Evolutionary conservation across 2,113 vertebrate genomes (phyloP), one percentile per base, ranked within the genome.

Genomic region (Symphodus melops): DNA sequence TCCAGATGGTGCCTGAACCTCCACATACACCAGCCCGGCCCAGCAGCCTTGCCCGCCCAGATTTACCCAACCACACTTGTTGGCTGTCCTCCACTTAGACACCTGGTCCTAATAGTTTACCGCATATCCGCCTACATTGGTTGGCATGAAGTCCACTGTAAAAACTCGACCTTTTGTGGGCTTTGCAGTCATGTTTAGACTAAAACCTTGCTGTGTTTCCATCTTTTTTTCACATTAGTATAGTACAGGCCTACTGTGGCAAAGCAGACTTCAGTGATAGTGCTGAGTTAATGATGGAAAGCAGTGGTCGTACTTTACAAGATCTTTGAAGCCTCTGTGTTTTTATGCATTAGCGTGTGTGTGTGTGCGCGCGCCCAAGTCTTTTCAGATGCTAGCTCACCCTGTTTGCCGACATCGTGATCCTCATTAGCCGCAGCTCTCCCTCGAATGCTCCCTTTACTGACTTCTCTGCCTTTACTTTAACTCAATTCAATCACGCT

Each of bases 401-500:
- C 57, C 44, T 51, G 59, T 73, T 61, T 65, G 76, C 84, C 60
- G 59, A 80, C 74, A 87, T 82, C 16, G 72, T 90, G 87, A 86
- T 80, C 72, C 84, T 92, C 72, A 89, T 90, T 90, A 88, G 69
- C 55, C 8, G 14, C 33, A 67, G 42, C 62, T 37, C 62, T 55
- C 28, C 54, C 41, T 67, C 48, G 0, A 37, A 33, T 42, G 19
- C 66, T 52, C 13, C 16, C 39, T 57, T 57, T 20, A 10, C 72
- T 46, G 56, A 41, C 33, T 62, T 65, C 28, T 33, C 59, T 33
- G 46, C 57, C 65, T 73, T 57, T 69, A 37, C 59, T 68, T 81
- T 62, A 68, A 83, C 75, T 86, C 54, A 80, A 75, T 87, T 79
- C 67, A 62, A 86, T 91, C 91, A 89, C 37, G 73, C 77, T 76